phyloP scores from a whole-genome alignment of 2,888 invertebrate genomes.

The Nesidiocoris tenuis region DNA sequence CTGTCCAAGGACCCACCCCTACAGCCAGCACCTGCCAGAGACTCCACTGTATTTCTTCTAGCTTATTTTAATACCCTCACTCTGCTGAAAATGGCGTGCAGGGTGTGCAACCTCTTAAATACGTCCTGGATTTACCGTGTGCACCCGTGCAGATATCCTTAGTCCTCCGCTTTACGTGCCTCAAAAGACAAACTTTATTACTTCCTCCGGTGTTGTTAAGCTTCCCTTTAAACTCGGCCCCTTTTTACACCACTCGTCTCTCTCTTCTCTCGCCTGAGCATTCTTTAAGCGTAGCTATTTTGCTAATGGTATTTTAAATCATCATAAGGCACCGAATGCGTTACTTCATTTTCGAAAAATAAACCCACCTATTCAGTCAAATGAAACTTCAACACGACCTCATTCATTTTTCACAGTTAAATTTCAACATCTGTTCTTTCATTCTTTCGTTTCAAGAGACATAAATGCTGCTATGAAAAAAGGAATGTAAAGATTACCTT shows the following conservation, averaged over 20 bases:
- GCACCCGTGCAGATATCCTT: conserved; percentile 32
- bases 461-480: too few relatives aligned
- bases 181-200: conserved; percentile 36
- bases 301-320: too few relatives aligned
- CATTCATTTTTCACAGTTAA: too few relatives aligned
- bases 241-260: neutral
- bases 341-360: too few relatives aligned
- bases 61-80: neutral
- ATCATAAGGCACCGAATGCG: too few relatives aligned
- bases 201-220: neutral
- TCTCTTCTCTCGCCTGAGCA: neutral
- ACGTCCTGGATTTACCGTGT: conserved; percentile 23
- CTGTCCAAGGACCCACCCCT: neutral
- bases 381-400: too few relatives aligned
- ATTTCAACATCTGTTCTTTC: too few relatives aligned
- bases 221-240: neutral
- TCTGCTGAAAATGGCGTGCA: neutral
- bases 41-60: neutral
- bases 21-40: neutral
- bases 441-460: too few relatives aligned
- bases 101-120: conserved; percentile 3
- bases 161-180: conserved; percentile 34
- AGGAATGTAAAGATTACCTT: too few relatives aligned
- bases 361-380: too few relatives aligned
- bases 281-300: too few relatives aligned